Conservation (phyloP, 2,888 invertebrate species). For the Adelognathus sp. region DNA sequence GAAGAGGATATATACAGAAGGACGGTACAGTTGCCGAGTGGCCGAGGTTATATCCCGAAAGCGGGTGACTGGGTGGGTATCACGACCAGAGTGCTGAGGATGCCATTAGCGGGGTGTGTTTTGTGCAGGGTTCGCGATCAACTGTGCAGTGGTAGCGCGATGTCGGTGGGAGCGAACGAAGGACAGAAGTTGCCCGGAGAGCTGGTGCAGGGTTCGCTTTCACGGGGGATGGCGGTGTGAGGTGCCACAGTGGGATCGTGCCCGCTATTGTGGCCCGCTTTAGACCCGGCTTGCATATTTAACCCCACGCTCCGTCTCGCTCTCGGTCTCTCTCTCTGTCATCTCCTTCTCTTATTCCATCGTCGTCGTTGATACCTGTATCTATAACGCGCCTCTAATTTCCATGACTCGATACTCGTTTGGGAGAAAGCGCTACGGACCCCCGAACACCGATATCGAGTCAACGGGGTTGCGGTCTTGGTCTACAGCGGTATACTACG, state of each 20-base stretch:
- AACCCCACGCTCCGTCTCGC: constrained; percentile 66
- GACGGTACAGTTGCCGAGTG: not conserved
- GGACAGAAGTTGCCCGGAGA: constrained; percentile 4
- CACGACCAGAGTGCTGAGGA: constrained; percentile 65
- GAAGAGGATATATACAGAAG: not conserved
- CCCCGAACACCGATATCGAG: not conserved
- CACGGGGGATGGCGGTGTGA: constrained; percentile 2
- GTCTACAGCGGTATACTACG: not conserved
- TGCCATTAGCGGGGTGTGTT: constrained; percentile 76
- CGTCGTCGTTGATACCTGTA: constrained; percentile 23
- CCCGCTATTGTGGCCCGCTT: constrained; percentile 75
- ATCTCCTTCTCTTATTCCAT: too few relatives aligned
- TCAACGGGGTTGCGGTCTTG: not conserved
- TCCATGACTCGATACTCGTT: constrained; percentile 51
- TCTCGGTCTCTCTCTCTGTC: constrained; percentile 21
- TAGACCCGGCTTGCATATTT: constrained; percentile 76
- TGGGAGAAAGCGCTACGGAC: constrained; percentile 30
- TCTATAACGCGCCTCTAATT: constrained; percentile 56
- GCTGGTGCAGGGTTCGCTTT: constrained; percentile 23
- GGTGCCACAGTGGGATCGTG: constrained; percentile 29
- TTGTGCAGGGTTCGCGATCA: constrained; percentile 73
- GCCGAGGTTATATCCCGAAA: constrained; percentile 37
- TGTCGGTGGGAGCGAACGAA: constrained; percentile 45
- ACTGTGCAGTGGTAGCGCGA: constrained; percentile 63
- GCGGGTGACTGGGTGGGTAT: constrained; percentile 38